Evolutionary conservation across 2,113 vertebrate genomes (phyloP).

Genomic region (Muntiacus reevesi): DNA sequence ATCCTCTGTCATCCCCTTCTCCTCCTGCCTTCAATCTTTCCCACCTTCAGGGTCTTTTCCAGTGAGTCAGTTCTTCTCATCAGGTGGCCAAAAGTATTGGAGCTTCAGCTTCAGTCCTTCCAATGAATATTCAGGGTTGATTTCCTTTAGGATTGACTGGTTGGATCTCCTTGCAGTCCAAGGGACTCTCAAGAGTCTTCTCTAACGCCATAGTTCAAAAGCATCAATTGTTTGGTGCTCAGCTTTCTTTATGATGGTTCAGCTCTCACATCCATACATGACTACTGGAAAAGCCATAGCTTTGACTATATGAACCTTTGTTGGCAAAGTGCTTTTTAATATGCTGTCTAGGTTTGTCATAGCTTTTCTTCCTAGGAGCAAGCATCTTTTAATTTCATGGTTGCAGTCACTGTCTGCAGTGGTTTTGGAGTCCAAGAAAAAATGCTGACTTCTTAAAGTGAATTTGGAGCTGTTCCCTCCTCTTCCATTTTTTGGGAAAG

Average conservation of each 20-base stretch:
- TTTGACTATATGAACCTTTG: neutral
- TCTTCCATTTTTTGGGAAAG: neutral
- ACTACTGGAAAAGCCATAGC: neutral
- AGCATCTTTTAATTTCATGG: neutral
- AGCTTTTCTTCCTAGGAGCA: neutral
- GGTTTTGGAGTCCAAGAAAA: neutral
- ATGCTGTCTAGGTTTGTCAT: neutral
- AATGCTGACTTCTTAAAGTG: neutral
- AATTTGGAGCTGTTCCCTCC: neutral
- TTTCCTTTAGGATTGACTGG: neutral
- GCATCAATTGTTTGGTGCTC: neutral
- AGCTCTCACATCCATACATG: neutral
- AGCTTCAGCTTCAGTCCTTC: neutral
- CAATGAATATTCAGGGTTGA: neutral
- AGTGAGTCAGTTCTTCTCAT: neutral
- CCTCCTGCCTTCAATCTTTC: neutral
- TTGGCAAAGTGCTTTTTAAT: neutral
- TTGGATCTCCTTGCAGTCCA: neutral
- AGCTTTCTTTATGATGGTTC: neutral
- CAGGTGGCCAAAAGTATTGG: neutral
- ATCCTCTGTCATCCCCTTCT: neutral
- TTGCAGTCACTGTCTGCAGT: neutral
- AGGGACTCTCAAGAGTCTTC: neutral
- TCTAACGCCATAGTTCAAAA: neutral
- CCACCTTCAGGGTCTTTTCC: neutral